Evolutionary conservation across 2,113 vertebrate species (phyloP).

Genomic region (Orcinus orca): DNA sequence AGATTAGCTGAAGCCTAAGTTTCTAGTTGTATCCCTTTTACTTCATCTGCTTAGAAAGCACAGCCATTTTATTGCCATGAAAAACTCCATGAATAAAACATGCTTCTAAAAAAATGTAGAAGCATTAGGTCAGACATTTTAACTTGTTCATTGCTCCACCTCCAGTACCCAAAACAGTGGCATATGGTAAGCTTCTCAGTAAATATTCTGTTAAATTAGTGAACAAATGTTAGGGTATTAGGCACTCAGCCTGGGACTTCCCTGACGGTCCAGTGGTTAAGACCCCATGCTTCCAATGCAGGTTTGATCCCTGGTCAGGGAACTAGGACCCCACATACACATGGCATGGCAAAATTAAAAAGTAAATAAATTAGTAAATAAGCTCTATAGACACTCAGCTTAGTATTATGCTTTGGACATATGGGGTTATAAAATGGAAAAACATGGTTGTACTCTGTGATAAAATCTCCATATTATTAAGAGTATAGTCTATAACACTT

Average conservation of each 20-base stretch:
- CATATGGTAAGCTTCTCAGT: neutral
- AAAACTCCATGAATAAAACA: neutral
- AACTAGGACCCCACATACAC: no score
- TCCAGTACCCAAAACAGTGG: neutral
- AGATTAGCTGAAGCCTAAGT: neutral
- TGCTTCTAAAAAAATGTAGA: neutral
- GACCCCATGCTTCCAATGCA: no score
- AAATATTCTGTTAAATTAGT: neutral
- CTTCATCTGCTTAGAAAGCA: neutral
- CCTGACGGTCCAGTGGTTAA: no score
- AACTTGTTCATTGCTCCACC: neutral
- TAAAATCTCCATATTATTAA: neutral
- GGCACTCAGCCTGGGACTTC: neutral
- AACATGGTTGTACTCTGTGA: neutral
- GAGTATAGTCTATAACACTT: neutral
- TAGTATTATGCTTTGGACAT: neutral
- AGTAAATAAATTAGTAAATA: no score
- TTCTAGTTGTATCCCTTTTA: neutral
- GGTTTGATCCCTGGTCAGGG: no score
- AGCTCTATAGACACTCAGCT: neutral
- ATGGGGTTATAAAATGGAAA: neutral
- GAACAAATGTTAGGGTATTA: neutral
- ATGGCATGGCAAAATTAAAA: no score
- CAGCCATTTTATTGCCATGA: neutral
- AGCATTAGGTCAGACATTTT: neutral